phyloP scores from a whole-genome alignment of 2,888 invertebrate genomes.

The Aphrophora alni region DNA sequence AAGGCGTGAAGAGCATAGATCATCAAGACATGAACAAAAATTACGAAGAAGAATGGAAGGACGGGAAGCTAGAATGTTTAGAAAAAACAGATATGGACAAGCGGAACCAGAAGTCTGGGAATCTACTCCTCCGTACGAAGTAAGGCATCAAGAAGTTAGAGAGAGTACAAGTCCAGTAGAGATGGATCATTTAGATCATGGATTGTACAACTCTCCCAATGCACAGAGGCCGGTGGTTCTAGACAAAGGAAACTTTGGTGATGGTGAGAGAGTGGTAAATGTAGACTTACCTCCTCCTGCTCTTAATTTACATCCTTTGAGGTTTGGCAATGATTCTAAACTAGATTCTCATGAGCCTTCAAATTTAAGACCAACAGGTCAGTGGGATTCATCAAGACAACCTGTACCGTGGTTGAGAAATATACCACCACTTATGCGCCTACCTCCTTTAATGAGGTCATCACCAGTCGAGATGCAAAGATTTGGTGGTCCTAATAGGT shows the following conservation, averaged over 20 bases:
- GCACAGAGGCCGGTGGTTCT: not conserved
- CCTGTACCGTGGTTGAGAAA: not conserved
- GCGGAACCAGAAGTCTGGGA: not conserved
- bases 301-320: not conserved
- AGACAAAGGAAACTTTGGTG: not conserved
- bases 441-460: not conserved
- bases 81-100: not conserved
- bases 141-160: not conserved
- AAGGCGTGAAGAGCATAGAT: not conserved
- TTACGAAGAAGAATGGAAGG: not conserved
- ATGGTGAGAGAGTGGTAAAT: not conserved
- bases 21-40: not conserved
- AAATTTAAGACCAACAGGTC: not conserved
- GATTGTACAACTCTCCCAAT: not conserved
- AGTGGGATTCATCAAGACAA: not conserved
- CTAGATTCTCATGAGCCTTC: not conserved
- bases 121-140: not conserved
- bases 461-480: not conserved
- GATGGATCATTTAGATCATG: not conserved
- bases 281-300: not conserved
- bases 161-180: not conserved
- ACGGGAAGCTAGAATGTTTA: not conserved
- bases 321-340: not conserved
- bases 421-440: conserved; percentile 1
- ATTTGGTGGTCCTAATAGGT: not conserved